These are phyloP conservation scores for Blera fallax DNA, from an alignment of 2,888 invertebrate genomes.

Conservation along the genomic window DNA sequence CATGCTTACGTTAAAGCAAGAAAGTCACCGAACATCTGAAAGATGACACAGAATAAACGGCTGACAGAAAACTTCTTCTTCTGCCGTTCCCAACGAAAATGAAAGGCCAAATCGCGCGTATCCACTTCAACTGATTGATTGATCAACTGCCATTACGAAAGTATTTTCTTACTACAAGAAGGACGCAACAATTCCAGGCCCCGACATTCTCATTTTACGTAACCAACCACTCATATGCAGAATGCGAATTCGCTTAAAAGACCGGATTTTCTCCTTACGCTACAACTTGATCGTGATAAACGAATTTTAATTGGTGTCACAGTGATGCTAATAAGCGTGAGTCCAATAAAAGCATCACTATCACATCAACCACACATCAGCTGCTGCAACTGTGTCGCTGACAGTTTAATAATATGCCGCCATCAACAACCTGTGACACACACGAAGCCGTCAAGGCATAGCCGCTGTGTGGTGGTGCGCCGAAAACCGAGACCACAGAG, in stretches of 20 bases:
- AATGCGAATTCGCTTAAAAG: conserved; percentile 14
- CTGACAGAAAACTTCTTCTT: too few species aligned
- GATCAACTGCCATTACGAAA: conserved; percentile 27
- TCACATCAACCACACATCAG: conserved; percentile 54
- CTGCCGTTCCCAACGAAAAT: neutral
- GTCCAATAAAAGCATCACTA: conserved; percentile 68
- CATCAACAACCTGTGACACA: conserved; percentile 53
- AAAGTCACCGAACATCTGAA: too few species aligned
- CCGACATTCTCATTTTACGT: conserved; percentile 35
- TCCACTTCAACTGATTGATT: conserved; percentile 37
- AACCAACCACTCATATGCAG: neutral
- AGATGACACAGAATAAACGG: too few species aligned
- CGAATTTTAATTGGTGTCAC: conserved; percentile 71
- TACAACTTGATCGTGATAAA: conserved; percentile 59
- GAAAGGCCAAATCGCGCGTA: neutral
- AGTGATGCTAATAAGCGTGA: conserved; percentile 68
- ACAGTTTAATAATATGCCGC: conserved; percentile 68
- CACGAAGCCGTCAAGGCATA: conserved; percentile 27
- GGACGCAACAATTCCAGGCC: conserved; percentile 37
- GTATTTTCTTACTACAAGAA: neutral
- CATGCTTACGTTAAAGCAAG: too few species aligned
- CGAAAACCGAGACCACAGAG: neutral
- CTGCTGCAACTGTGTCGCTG: conserved; percentile 45
- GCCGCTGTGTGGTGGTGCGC: conserved; percentile 7
- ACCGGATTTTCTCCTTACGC: conserved; percentile 32